Evolutionary conservation across 2,888 invertebrate genomes (phyloP), one percentile per base, ranked within the genome.

Genomic region (Drosophila macrospina): DNA sequence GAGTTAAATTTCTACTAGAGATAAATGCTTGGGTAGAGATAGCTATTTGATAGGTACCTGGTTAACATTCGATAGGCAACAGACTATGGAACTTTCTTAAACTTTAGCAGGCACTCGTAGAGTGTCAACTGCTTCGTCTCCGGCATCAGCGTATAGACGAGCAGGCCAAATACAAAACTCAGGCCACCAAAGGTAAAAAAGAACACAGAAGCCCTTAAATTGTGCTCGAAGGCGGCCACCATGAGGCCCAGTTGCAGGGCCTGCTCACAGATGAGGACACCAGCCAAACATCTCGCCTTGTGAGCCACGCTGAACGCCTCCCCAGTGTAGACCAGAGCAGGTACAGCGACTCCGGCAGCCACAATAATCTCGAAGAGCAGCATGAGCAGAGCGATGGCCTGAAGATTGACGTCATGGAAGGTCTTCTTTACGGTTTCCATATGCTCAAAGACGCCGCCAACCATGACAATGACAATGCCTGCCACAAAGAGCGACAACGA

Each of bases 291-390:
- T 3, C 56, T 61, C 0, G 90, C 74, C 65, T 91, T 91, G 50
- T 88, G 80, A 1, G 84, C 69, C 26, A 86, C 59, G 1, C 88
- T 86, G 26, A 91, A 91, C 1, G 92, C 92, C 54, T 91, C 91
- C 2, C 89, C 80, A 3, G 91, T 78, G 39, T 91, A 91, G 20
- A 91, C 80, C 7, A 86, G 71, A 0, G 91, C 86, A 6, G 86
- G 84, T 10, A 90, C 80, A 0, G 90, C 89, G 50, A 91, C 84
- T 13, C 91, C 91, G 2, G 69, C 75, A 1, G 90, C 79, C 11
- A 87, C 86, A n/a, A 91, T 69, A 0, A 86, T 65, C 71, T 90
- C 90, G 57, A 90, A 91, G 28, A 88, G 57, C 1, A 91, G 69
- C 74, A 91, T 79, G 2, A 91, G 63, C 5, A 82, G 63, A 0